A percentile compares a stretch with the other conserved stretches of the same genome.
phyloP scores from a whole-genome alignment of 2,888 invertebrate genomes.

The Tortricodes alternella region DNA sequence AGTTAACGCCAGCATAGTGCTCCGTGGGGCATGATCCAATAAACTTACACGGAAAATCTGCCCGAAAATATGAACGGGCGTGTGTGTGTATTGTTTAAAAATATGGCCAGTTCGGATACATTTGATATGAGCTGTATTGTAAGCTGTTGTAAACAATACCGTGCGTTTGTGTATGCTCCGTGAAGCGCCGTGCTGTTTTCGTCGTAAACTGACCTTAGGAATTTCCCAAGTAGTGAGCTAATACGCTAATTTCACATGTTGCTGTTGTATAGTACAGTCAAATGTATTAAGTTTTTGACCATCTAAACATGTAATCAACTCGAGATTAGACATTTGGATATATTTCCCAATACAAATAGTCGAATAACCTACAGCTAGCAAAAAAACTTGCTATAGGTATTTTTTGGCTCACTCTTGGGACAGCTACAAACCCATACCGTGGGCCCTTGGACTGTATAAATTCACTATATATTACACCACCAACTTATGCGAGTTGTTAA shows the following conservation, averaged over 20 bases:
- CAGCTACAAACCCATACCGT: neutral
- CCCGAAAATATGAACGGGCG: too few species aligned
- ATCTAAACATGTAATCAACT: too few species aligned
- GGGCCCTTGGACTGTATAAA: neutral
- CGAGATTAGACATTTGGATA: too few species aligned
- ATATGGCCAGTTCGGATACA: too few species aligned
- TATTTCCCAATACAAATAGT: too few species aligned
- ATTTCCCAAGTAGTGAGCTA: neutral
- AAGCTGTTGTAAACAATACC: neutral
- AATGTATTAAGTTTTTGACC: neutral
- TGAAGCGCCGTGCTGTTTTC: constrained; percentile 2
- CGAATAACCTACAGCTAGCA: too few species aligned
- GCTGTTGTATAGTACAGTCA: neutral
- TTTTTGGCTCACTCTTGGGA: neutral
- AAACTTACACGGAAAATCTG: neutral
- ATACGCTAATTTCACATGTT: neutral
- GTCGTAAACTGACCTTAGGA: neutral
- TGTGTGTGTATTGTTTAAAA: too few species aligned
- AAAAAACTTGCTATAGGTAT: too few species aligned
- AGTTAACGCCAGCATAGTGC: neutral
- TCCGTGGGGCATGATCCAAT: neutral
- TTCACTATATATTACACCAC: neutral
- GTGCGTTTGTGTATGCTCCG: neutral
- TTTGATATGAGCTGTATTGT: too few species aligned
- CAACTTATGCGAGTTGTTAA: too few species aligned